A percentile compares a stretch with the other conserved stretches of the same genome.
These are phyloP conservation scores for Euglossa dilemma DNA, from an alignment of 1,140 invertebrate species.

Conservation along the genomic window DNA sequence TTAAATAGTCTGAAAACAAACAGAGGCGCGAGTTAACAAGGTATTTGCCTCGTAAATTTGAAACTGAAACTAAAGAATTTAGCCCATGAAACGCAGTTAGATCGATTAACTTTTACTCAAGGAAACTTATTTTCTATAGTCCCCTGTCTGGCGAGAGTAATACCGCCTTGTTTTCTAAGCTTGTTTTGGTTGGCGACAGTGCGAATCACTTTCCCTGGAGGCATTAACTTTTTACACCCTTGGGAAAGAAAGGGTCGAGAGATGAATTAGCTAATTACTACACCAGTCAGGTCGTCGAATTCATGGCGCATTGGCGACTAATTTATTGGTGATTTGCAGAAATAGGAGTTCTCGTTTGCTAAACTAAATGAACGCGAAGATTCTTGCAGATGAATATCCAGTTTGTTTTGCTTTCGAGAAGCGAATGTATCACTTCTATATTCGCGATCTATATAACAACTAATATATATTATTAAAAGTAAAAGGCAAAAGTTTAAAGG, in stretches of 20 bases:
- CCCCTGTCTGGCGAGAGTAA: background rate
- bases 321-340: background rate
- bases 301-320: background rate
- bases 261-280: background rate
- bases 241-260: background rate
- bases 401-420: background rate
- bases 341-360: background rate
- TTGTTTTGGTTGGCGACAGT: background rate
- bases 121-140: background rate
- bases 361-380: background rate
- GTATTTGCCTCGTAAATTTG: background rate
- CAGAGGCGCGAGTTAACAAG: background rate
- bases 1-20: background rate
- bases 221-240: background rate
- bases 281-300: background rate
- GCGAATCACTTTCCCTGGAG: background rate
- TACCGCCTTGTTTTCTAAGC: background rate
- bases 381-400: background rate
- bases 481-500: no score
- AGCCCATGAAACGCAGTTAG: background rate
- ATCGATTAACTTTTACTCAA: conserved; percentile 6
- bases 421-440: background rate
- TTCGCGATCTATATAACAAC: background rate
- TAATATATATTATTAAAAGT: no score
- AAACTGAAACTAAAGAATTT: conserved; percentile 1